Evolutionary conservation across 2,797 vertebrate species (phyloP).

Genomic region (Microctenopoma lineatum): DNA sequence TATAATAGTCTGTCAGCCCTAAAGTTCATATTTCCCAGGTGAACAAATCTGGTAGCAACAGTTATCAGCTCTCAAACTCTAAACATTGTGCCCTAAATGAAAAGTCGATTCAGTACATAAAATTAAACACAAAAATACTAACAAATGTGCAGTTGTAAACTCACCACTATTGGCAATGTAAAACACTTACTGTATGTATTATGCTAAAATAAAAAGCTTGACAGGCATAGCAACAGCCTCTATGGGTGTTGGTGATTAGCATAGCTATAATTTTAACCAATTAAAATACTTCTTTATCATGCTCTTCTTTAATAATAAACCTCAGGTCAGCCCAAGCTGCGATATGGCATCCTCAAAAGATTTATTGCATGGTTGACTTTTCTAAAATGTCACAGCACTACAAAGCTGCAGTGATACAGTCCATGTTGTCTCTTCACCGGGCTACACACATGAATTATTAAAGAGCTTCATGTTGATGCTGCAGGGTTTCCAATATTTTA

Average conservation of each 20-base stretch:
- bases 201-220: neutral
- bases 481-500: constrained; percentile 76
- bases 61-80: too few relatives aligned
- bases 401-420: constrained; percentile 54
- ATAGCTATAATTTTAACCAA: neutral
- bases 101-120: too few relatives aligned
- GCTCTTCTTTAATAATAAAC: neutral
- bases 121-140: too few relatives aligned
- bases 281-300: neutral
- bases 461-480: constrained; percentile 80
- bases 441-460: constrained; percentile 79
- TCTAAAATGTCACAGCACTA: constrained; percentile 32
- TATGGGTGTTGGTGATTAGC: neutral
- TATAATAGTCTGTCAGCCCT: too few relatives aligned
- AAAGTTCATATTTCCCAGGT: neutral
- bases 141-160: too few relatives aligned
- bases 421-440: constrained; percentile 62
- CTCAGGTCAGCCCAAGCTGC: neutral
- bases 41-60: neutral
- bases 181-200: too few relatives aligned
- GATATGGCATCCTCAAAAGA: neutral
- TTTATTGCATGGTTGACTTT: neutral
- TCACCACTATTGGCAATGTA: too few relatives aligned
- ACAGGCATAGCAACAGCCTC: neutral
- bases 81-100: too few relatives aligned